Evolutionary conservation across 2,888 invertebrate species (phyloP), one percentile per base, ranked within the genome.

Genomic region (Drosophila nr. medialis): DNA sequence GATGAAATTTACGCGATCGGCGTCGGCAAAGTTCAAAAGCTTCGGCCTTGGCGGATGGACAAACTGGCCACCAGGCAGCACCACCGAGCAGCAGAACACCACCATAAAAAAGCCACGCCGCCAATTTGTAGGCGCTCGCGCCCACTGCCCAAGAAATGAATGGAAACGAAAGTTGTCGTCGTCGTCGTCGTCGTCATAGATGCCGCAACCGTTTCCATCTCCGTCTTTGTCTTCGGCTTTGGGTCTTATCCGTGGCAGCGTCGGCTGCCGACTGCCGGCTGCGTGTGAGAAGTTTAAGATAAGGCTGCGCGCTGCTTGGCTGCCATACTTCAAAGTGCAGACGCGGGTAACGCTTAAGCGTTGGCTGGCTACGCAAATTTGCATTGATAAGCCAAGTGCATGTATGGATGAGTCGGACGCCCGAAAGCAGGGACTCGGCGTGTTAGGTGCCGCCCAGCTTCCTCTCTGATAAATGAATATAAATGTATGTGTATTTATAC

Each of bases 211-310:
- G 27, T 29, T 27, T 38, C 13, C 54, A 27, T 36, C 36, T 29
- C 29, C 15, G 50, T 34, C 13, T 34, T 15, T 15, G 15, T 45
- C 21, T 24, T 55, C 18, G 50, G 24, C 56, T 50, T 51, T 30
- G 18, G 34, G 38, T 42, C 80, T 77, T 80, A 80, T 69, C 76
- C 71, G 65, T 73, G 74, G 56, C 15, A 72, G 51, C 45, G 49
- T 64, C 15, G 53, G 27, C 10, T 49, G 49, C 49, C 49, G 49
- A 18, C 53, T 36, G 27, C 45, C 58, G 63, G 18, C 68, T 90
- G 90, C 90, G 90, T 90, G 90, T 86, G 85, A 90, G 90, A 86
- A 86, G 90, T 86, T 86, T 90, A 75, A 84, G 85, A 86, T 86
- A 86, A 86, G 89, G 58, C 64, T 29, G 30, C 45, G 50, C 48